Percentiles rank a stretch among this genome's conserved stretches.
phyloP scores from a whole-genome alignment of 2,797 vertebrate genomes.

The Poeciliopsis presidionis region DNA sequence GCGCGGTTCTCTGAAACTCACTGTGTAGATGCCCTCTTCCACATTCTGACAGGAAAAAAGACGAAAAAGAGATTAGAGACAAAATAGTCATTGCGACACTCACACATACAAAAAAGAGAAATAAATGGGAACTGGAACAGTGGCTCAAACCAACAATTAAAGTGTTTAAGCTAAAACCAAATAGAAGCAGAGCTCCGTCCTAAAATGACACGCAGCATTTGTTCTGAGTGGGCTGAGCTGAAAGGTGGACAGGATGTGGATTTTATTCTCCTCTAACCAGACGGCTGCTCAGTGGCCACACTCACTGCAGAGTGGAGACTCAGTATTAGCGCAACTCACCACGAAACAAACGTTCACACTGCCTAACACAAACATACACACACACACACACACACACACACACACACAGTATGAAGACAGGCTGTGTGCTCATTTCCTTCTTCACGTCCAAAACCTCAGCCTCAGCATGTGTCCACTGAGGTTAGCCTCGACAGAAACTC shows the following conservation, averaged over 20 bases:
- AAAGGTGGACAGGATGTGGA: neutral
- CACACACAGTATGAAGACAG: too few relatives aligned
- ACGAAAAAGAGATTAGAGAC: conserved; percentile 25
- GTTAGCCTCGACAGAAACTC: conserved; percentile 1
- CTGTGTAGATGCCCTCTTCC: conserved; percentile 71
- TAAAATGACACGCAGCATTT: neutral
- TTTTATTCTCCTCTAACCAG: neutral
- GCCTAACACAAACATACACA: neutral
- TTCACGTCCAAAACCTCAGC: neutral
- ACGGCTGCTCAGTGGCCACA: neutral
- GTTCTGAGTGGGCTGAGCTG: neutral
- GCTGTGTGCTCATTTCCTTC: neutral
- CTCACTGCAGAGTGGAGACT: neutral
- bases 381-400: neutral
- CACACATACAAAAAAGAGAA: neutral
- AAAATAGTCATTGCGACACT: neutral
- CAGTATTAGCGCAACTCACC: neutral
- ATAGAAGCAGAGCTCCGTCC: neutral
- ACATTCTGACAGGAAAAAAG: conserved; percentile 14
- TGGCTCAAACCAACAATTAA: neutral
- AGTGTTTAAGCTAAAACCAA: neutral
- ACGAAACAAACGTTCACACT: neutral
- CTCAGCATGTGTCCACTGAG: conserved; percentile 7
- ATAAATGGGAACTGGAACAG: neutral
- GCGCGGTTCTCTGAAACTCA: conserved; percentile 38